Evolutionary conservation across 2,797 vertebrate genomes (phyloP).

Genomic region (Mormyrus proboscirostris): DNA sequence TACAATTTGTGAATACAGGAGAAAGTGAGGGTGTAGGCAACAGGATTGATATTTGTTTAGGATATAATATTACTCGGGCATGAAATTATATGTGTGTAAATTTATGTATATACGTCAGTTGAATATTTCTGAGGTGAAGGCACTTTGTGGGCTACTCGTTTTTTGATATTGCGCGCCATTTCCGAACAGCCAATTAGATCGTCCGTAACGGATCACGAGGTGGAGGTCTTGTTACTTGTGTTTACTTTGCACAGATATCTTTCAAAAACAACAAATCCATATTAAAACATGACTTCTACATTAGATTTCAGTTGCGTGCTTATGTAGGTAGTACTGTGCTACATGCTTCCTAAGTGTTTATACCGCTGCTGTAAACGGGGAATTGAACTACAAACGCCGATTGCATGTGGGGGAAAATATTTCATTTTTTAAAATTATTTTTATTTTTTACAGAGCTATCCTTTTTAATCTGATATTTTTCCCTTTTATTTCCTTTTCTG

Average conservation of each 20-base stretch:
- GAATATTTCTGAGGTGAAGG: background rate
- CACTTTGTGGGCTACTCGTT: background rate
- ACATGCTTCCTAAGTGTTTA: background rate
- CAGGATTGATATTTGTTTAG: background rate
- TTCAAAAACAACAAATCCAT: background rate
- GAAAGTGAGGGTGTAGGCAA: background rate
- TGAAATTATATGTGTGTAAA: background rate
- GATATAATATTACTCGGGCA: background rate
- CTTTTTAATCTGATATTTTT: background rate
- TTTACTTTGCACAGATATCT: background rate
- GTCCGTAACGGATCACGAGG: background rate
- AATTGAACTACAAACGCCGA: background rate
- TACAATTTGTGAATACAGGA: background rate
- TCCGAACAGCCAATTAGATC: background rate
- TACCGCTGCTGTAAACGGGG: background rate
- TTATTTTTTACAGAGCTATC: background rate
- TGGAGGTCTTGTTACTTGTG: background rate
- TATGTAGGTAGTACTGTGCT: background rate
- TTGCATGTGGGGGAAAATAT: background rate
- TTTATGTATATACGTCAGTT: background rate
- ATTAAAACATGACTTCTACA: background rate
- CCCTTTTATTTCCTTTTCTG: background rate
- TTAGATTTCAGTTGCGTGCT: background rate
- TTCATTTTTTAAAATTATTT: background rate
- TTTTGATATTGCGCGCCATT: constrained; percentile 9